Evolutionary conservation across 1,140 invertebrate genomes (phyloP).

Genomic region (Drosophila simulans): DNA sequence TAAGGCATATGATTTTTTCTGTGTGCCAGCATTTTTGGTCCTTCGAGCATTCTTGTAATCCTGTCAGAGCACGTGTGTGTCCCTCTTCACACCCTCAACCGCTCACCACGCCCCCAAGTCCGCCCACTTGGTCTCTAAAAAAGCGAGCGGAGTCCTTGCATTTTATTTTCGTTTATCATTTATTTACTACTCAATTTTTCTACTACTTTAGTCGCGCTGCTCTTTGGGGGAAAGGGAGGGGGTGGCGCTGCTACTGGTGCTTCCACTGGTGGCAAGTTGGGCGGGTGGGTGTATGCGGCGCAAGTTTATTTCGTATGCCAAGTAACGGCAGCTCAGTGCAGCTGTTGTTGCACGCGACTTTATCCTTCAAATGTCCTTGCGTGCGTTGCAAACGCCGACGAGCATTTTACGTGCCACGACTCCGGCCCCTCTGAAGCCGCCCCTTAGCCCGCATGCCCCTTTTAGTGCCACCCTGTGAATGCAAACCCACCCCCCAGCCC

Average conservation of each 20-base stretch:
- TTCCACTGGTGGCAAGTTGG: no score
- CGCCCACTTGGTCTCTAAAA: conserved; percentile 17
- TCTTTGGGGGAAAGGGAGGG: conserved; percentile 3
- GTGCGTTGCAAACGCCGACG: conserved; percentile 77
- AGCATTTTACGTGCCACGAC: conserved; percentile 57
- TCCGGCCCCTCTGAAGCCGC: neutral
- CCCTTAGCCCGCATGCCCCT: neutral
- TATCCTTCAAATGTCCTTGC: conserved; percentile 84
- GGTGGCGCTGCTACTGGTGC: neutral
- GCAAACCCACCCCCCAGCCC: neutral
- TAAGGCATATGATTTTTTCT: neutral
- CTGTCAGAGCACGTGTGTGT: conserved; percentile 67
- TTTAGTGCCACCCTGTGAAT: conserved; percentile 7
- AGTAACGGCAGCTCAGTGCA: conserved; percentile 78
- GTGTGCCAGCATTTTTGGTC: conserved; percentile 67
- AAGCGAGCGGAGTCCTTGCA: conserved; percentile 67
- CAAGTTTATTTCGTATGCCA: conserved; percentile 80
- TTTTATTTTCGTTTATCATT: conserved; percentile 84
- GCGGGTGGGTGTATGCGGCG: conserved; percentile 40
- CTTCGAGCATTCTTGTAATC: conserved; percentile 79
- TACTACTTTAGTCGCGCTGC: conserved; percentile 75
- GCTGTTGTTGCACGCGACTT: conserved; percentile 73
- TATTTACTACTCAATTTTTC: conserved; percentile 83
- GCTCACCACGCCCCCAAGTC: neutral
- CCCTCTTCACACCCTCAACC: neutral